phyloP scores from a whole-genome alignment of 2,888 invertebrate genomes.

The Mythimna lalbum region DNA sequence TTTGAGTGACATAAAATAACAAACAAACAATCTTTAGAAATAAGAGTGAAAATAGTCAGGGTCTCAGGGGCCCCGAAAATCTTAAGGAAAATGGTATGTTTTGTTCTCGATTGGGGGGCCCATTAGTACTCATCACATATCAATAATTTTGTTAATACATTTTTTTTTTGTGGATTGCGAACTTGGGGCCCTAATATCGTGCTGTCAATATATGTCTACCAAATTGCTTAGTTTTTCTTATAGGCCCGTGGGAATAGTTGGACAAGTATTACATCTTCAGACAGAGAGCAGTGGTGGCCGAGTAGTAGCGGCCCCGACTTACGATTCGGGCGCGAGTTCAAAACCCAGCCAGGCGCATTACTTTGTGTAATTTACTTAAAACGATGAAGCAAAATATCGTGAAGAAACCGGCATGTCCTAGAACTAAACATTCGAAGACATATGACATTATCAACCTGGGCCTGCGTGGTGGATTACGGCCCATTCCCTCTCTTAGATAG shows the following conservation, averaged over 20 bases:
- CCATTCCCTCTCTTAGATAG: no score
- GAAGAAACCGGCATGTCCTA: no score
- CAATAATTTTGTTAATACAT: constrained; percentile 30
- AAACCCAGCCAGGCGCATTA: no score
- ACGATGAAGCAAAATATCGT: no score
- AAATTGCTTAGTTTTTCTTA: constrained; percentile 3
- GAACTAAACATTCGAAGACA: no score
- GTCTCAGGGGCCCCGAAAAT: constrained; percentile 16
- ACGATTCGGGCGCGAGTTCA: no score
- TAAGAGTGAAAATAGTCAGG: constrained; percentile 25
- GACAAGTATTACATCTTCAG: background rate
- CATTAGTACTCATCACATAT: constrained; percentile 46
- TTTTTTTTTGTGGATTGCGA: constrained; percentile 14
- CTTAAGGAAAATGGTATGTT: constrained; percentile 42
- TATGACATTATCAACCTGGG: no score
- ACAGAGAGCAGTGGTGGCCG: no score
- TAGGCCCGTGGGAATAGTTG: background rate
- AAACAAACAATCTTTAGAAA: constrained; percentile 48
- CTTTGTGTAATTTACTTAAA: no score
- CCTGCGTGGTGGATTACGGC: no score
- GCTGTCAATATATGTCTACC: background rate
- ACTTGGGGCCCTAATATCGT: constrained; percentile 13
- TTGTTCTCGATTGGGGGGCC: constrained; percentile 42
- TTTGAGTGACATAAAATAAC: constrained; percentile 55
- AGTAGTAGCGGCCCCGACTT: no score